Evolutionary conservation across 2,113 vertebrate species (phyloP), one percentile per base, ranked within the genome.

Genomic region (Callospermophilus lateralis): DNA sequence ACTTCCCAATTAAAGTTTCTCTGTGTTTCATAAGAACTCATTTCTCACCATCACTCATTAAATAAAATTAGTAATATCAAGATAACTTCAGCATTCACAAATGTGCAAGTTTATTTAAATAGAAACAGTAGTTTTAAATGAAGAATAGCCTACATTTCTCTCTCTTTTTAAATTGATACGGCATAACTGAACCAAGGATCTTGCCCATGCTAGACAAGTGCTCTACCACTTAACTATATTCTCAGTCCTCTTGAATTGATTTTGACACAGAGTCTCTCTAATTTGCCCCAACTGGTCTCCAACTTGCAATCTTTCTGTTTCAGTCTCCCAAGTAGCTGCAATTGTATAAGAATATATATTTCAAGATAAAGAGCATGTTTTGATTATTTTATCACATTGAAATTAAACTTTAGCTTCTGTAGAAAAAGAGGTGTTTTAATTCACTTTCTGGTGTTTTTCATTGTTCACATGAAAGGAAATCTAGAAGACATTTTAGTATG

Each of bases 401-500:
- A 93, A 84, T 16, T 30, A 48, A 88, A 93, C 28, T 93, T 87
- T 88, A n/a, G 89, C 30, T 85, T 30, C 68, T 28, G 22, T 72
- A 26, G n/a, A 73, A 93, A 22, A 53, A 79, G 3, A 80, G 6
- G 1, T 85, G 86, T 51, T 92, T 6, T 48, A 94, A 76, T 63
- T 68, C 17, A 65, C 48, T 96, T 96, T 42, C 34, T 91, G 58
- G 45, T 32, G 6, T 58, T 80, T 95, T 67, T 67, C 19, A 55
- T 37, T 76, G 58, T 70, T 93, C 24, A 86, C 13, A 72, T 61
- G 39, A 58, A 17, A 89, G 22, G 72, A 30, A 67, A 93, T 58
- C 19, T 34, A 61, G 42, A 77, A 55, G 39, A 4, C 4, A 20
- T 48, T 79, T 42, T 85, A 93, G 42, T 68, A 96, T 42, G 2